Percentiles rank a stretch among this genome's conserved stretches.
These are phyloP conservation scores for Columba guinea DNA, from an alignment of 2,797 vertebrate species.

Conservation along the genomic window DNA sequence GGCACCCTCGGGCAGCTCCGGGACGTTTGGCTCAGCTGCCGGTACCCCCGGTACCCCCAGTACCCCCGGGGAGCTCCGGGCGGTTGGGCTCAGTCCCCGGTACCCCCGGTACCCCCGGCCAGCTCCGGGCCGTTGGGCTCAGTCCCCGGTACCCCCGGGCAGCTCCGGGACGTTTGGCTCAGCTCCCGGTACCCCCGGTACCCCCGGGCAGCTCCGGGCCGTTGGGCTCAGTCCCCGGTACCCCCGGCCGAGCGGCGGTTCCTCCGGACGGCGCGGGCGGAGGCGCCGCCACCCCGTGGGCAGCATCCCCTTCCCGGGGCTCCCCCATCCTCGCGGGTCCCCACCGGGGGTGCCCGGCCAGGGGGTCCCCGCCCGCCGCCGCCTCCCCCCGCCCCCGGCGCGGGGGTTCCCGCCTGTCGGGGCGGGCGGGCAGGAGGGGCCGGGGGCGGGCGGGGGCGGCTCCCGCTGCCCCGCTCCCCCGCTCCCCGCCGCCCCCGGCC, in stretches of 20 bases:
- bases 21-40: too few relatives aligned
- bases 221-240: background rate
- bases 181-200: too few relatives aligned
- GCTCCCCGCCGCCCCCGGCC: background rate
- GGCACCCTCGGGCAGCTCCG: background rate
- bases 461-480: background rate
- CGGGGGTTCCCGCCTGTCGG: background rate
- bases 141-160: too few relatives aligned
- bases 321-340: background rate
- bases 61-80: too few relatives aligned
- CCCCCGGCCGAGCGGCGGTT: background rate
- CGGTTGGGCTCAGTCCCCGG: background rate
- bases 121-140: too few relatives aligned
- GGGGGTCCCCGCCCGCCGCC: background rate
- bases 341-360: background rate
- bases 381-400: background rate
- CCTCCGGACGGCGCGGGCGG: background rate
- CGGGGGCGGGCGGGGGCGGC: constrained; percentile 4
- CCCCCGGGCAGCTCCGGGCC: too few relatives aligned
- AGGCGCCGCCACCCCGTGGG: background rate
- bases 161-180: too few relatives aligned
- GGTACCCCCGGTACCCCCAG: too few relatives aligned
- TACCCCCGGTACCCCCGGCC: too few relatives aligned
- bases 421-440: constrained; percentile 6
- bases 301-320: background rate